These are phyloP conservation scores for Mactra quadrangularis DNA, from an alignment of 1,140 invertebrate genomes.

Conservation along the genomic window DNA sequence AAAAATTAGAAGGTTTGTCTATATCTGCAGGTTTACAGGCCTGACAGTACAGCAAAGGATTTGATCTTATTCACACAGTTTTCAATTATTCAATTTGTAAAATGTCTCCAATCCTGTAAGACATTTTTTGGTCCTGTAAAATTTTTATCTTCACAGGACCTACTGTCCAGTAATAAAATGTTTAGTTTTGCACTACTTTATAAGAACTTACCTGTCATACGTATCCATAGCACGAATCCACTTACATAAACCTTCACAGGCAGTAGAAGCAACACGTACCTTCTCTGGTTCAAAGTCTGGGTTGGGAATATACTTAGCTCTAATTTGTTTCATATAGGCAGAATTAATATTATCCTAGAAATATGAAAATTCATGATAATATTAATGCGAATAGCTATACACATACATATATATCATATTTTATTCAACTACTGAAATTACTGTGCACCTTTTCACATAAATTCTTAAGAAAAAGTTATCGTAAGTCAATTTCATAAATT, in stretches of 20 bases:
- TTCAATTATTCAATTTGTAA: no score
- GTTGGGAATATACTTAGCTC: slow-evolving; percentile 82
- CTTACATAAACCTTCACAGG: slow-evolving; percentile 84
- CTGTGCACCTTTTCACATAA: neutral
- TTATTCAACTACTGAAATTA: neutral
- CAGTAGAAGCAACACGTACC: slow-evolving; percentile 82
- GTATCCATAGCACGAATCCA: slow-evolving; percentile 84
- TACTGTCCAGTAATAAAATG: no score
- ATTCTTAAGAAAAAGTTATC: no score
- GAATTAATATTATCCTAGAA: slow-evolving; percentile 82
- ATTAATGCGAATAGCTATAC: neutral
- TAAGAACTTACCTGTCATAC: slow-evolving; percentile 83
- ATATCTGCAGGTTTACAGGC: no score
- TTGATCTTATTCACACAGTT: no score
- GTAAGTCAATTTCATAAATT: no score
- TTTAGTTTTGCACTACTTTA: no score
- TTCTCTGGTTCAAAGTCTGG: slow-evolving; percentile 84
- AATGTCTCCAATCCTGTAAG: no score
- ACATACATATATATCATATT: neutral
- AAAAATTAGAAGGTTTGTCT: no score
- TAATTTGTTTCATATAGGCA: slow-evolving; percentile 82
- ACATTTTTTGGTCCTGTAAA: no score
- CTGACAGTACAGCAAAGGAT: no score
- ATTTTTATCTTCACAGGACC: no score
- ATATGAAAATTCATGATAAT: neutral